These are phyloP conservation scores for Rhinogobio ventralis DNA, from an alignment of 2,797 vertebrate genomes.

Conservation along the genomic window DNA sequence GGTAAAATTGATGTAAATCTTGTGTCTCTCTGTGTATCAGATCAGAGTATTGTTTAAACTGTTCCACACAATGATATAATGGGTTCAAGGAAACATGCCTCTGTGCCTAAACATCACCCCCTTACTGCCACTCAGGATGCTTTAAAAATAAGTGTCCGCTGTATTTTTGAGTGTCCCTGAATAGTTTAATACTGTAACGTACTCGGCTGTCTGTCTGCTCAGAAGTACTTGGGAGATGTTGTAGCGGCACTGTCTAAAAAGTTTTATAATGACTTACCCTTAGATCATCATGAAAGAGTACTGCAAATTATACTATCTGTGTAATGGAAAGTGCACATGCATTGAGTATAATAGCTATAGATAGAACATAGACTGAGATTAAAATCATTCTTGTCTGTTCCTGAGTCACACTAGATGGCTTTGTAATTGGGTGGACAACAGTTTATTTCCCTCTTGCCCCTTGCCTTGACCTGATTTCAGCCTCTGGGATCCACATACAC, in stretches of 20 bases:
- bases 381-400: background rate
- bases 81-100: background rate
- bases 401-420: background rate
- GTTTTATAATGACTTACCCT: background rate
- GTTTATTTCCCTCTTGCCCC: conserved; percentile 36
- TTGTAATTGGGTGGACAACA: background rate
- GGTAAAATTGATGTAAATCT: conserved; percentile 7
- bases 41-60: conserved; percentile 1
- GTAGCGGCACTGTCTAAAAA: background rate
- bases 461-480: conserved; percentile 28
- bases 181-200: conserved; percentile 45
- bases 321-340: background rate
- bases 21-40: background rate
- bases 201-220: conserved; percentile 1
- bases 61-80: background rate
- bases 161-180: conserved; percentile 56
- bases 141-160: conserved; percentile 57
- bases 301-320: background rate
- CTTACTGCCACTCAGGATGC: background rate
- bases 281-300: background rate
- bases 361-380: background rate
- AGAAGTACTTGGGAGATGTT: background rate
- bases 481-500: background rate
- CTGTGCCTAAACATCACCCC: background rate
- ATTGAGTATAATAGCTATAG: background rate